Conservation (phyloP, 1,140 invertebrate genomes). For the Limonius californicus region DNA sequence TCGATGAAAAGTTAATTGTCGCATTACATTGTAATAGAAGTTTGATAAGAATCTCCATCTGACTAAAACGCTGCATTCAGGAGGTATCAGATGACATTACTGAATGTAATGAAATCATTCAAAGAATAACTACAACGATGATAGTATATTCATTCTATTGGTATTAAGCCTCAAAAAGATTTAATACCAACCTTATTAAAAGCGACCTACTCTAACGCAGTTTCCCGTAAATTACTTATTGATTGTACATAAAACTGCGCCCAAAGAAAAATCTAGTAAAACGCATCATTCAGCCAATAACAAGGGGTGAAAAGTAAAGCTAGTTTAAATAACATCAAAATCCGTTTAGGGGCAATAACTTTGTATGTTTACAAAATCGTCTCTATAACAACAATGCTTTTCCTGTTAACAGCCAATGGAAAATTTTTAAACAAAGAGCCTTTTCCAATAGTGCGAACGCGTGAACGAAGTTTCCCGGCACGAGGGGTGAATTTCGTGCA, state of each 20-base stretch:
- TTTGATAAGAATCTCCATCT: too few relatives aligned
- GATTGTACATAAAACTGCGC: neutral
- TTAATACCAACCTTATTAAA: too few relatives aligned
- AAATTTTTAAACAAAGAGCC: neutral
- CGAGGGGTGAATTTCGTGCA: neutral
- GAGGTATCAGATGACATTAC: too few relatives aligned
- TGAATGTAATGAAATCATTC: too few relatives aligned
- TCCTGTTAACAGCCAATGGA: neutral
- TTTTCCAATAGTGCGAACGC: too few relatives aligned
- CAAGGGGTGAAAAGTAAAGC: neutral
- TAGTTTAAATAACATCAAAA: neutral
- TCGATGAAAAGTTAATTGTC: too few relatives aligned
- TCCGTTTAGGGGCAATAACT: neutral
- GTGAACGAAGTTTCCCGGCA: neutral
- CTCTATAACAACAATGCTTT: constrained; percentile 4
- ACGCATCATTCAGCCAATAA: neutral
- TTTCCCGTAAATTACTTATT: neutral
- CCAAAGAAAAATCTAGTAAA: neutral
- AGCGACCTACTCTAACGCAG: neutral
- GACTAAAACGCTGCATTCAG: too few relatives aligned
- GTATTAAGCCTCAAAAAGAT: too few relatives aligned
- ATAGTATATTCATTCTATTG: too few relatives aligned
- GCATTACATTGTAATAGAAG: too few relatives aligned
- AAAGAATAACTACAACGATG: too few relatives aligned
- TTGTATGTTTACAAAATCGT: neutral